phyloP scores from a whole-genome alignment of 2,113 vertebrate genomes.

The Eolophus roseicapilla region DNA sequence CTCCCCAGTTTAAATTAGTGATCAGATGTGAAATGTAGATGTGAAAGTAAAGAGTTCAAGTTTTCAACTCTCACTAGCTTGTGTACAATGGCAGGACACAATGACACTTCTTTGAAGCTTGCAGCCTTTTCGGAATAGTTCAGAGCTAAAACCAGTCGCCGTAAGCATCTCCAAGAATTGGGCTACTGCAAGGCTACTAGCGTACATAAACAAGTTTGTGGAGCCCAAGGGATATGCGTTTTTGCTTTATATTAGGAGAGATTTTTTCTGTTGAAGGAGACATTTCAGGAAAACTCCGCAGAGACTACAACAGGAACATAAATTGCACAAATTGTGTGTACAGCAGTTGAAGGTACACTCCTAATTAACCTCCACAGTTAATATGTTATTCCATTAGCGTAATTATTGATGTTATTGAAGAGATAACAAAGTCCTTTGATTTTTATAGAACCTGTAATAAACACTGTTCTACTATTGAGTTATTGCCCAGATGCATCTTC shows the following conservation, averaged over 20 bases:
- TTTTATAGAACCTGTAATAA: conserved; percentile 10
- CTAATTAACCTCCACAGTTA: not conserved
- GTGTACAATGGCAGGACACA: not conserved
- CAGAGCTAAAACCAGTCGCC: not conserved
- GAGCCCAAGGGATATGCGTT: not conserved
- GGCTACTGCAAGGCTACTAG: not conserved
- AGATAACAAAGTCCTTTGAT: not conserved
- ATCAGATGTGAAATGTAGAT: not conserved
- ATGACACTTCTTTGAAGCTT: too few relatives aligned
- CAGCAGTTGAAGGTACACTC: not conserved
- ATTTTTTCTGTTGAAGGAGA: not conserved
- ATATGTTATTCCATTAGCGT: not conserved
- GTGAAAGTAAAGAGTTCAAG: not conserved
- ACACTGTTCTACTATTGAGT: not conserved
- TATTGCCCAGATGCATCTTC: not conserved
- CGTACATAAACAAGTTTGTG: not conserved
- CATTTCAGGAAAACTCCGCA: not conserved
- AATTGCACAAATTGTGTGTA: not conserved
- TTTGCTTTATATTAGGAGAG: not conserved
- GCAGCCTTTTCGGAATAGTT: not conserved
- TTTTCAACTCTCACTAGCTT: not conserved
- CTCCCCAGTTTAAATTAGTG: not conserved
- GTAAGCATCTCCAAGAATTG: not conserved
- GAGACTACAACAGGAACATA: not conserved
- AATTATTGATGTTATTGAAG: not conserved